Conservation (phyloP, 2,888 invertebrate genomes). For the Volucella zonaria region DNA sequence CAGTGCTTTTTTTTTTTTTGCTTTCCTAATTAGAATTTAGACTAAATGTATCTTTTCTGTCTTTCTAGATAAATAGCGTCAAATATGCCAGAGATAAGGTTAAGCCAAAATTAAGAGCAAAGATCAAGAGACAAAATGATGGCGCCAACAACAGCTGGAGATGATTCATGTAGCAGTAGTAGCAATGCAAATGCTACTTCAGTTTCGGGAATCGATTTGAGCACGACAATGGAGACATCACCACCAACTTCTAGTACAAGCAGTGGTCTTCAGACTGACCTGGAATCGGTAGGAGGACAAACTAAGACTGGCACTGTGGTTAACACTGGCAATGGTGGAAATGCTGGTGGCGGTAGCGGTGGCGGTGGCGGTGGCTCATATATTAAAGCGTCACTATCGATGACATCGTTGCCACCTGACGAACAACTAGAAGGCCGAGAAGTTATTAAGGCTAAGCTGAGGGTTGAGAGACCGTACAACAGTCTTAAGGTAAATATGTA, state of each 20-base stretch:
- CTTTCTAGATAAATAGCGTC: conserved; percentile 51
- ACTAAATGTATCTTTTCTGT: conserved; percentile 41
- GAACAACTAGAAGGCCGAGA: conserved; percentile 83
- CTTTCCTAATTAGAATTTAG: conserved; percentile 53
- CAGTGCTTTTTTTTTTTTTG: not conserved
- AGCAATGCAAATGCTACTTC: conserved; percentile 55
- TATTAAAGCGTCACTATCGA: conserved; percentile 84
- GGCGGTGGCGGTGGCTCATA: conserved; percentile 67
- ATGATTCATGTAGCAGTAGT: conserved; percentile 59
- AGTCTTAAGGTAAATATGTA: conserved; percentile 86
- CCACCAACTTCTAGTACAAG: conserved; percentile 46
- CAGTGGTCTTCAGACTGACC: conserved; percentile 42
- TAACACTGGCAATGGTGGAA: not conserved
- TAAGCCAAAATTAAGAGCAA: conserved; percentile 21
- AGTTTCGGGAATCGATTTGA: conserved; percentile 52
- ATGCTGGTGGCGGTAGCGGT: conserved; percentile 34
- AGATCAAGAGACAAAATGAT: conserved; percentile 55
- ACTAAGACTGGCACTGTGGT: too few relatives aligned
- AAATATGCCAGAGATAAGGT: conserved; percentile 37
- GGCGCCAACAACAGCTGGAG: conserved; percentile 55
- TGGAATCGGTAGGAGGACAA: conserved; percentile 6
- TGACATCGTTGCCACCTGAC: conserved; percentile 90
- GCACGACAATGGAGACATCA: conserved; percentile 49
- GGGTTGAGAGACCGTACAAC: conserved; percentile 89
- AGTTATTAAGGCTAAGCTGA: conserved; percentile 83